A percentile compares a stretch with the other conserved stretches of the same genome.
These are phyloP conservation scores for Rhinella marina DNA, from an alignment of 2,797 vertebrate species.

Conservation along the genomic window DNA sequence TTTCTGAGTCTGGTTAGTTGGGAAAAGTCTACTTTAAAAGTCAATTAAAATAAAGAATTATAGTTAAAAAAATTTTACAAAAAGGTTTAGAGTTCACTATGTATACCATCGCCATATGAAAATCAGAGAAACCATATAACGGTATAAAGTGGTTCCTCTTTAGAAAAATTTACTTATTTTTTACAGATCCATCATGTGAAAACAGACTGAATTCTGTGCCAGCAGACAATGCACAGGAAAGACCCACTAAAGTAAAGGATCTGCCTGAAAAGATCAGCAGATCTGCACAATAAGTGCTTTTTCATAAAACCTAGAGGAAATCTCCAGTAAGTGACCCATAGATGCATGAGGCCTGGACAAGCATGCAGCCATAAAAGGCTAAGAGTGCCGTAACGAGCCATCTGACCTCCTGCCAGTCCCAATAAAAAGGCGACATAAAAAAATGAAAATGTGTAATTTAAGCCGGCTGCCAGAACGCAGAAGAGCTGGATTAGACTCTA, in stretches of 20 bases:
- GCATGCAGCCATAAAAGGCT: constrained; percentile 10
- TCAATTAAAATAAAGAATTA: too few species aligned
- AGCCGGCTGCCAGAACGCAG: constrained; percentile 32
- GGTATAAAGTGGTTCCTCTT: too few species aligned
- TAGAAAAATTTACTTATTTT: too few species aligned
- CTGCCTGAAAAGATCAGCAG: background rate
- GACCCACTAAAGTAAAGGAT: background rate
- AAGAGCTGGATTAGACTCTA: constrained; percentile 37
- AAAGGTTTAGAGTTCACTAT: too few species aligned
- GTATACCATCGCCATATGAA: too few species aligned
- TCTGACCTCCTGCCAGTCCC: constrained; percentile 42
- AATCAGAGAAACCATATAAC: too few species aligned
- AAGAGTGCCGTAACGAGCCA: constrained; percentile 29
- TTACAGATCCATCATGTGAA: too few species aligned
- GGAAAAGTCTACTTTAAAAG: too few species aligned
- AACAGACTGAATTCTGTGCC: background rate
- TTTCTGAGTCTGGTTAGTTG: too few species aligned
- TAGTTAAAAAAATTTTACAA: too few species aligned
- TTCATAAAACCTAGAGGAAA: constrained; percentile 19
- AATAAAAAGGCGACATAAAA: constrained; percentile 47
- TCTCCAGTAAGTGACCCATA: constrained; percentile 4
- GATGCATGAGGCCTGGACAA: background rate
- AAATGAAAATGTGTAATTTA: constrained; percentile 37
- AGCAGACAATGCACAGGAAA: constrained; percentile 9
- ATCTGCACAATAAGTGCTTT: background rate